Percentiles rank a stretch among this genome's conserved stretches.
Conservation (phyloP, 2,888 invertebrate species). For the Smittia sp. region DNA sequence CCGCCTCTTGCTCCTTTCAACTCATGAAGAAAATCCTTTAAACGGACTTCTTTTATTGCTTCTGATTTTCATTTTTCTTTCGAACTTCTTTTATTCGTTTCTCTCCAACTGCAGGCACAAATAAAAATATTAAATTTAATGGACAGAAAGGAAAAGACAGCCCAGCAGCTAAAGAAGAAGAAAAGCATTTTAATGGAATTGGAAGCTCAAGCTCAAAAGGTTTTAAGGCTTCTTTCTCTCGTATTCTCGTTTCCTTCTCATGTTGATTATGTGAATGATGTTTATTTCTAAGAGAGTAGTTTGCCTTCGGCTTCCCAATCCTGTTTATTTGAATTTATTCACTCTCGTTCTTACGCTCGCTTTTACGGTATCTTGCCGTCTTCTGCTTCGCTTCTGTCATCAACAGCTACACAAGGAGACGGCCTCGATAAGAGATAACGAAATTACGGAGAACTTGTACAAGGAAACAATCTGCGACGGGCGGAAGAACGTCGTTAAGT, state of each 20-base stretch:
- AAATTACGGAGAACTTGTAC: conserved; percentile 56
- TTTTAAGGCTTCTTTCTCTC: conserved; percentile 39
- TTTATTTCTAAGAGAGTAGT: conserved; percentile 4
- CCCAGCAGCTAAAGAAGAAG: conserved; percentile 47
- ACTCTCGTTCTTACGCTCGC: background rate
- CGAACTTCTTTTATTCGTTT: background rate
- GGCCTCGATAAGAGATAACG: conserved; percentile 51
- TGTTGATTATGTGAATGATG: conserved; percentile 26
- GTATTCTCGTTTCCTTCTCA: background rate
- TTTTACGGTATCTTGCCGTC: too few relatives aligned
- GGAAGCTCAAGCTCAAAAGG: conserved; percentile 56
- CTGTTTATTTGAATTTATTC: background rate
- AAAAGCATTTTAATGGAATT: conserved; percentile 54
- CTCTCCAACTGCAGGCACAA: conserved; percentile 24
- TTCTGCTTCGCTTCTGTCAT: background rate
- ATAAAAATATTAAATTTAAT: conserved; percentile 41
- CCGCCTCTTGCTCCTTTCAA: background rate
- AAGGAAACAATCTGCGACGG: conserved; percentile 52
- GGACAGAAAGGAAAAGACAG: conserved; percentile 37
- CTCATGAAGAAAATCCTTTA: conserved; percentile 25
- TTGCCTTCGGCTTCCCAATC: background rate
- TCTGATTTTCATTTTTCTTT: conserved; percentile 26
- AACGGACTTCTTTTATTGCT: conserved; percentile 39
- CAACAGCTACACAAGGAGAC: conserved; percentile 51
- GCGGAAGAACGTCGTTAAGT: conserved; percentile 58